Conservation (phyloP, 2,113 vertebrate genomes). For the Microcebus jonahi region DNA sequence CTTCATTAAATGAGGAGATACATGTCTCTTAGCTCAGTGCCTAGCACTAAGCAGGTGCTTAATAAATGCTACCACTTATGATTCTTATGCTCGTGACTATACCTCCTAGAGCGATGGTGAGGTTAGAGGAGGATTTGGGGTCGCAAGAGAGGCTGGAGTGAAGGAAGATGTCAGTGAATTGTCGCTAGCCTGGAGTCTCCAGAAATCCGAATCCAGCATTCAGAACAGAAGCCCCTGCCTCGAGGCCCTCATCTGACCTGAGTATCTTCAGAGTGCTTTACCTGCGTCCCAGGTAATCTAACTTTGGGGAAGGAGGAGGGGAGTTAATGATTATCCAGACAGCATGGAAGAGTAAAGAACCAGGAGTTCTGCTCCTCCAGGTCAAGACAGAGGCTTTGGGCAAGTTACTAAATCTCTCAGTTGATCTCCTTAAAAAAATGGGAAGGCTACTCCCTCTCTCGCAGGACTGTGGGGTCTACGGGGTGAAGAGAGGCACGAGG, state of each 20-base stretch:
- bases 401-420: neutral
- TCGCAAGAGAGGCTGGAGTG: neutral
- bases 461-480: rapidly evolving
- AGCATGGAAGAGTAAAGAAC: neutral
- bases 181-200: neutral
- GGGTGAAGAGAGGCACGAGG: too few relatives aligned
- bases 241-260: neutral
- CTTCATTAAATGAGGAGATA: neutral
- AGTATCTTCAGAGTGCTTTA: neutral
- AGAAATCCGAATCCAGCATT: neutral
- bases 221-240: neutral
- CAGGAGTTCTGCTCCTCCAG: neutral
- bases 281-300: neutral
- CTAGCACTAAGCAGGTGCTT: neutral
- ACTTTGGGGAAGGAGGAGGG: neutral
- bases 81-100: neutral
- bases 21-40: neutral
- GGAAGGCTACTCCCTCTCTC: neutral
- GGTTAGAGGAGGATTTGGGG: rapidly evolving
- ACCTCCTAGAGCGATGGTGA: neutral
- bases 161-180: too few relatives aligned
- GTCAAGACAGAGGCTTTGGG: neutral
- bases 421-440: neutral
- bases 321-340: neutral
- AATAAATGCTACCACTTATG: neutral